Evolutionary conservation across 2,113 vertebrate genomes (phyloP), one percentile per base, ranked within the genome.

Genomic region (Nannobrachium achirus): DNA sequence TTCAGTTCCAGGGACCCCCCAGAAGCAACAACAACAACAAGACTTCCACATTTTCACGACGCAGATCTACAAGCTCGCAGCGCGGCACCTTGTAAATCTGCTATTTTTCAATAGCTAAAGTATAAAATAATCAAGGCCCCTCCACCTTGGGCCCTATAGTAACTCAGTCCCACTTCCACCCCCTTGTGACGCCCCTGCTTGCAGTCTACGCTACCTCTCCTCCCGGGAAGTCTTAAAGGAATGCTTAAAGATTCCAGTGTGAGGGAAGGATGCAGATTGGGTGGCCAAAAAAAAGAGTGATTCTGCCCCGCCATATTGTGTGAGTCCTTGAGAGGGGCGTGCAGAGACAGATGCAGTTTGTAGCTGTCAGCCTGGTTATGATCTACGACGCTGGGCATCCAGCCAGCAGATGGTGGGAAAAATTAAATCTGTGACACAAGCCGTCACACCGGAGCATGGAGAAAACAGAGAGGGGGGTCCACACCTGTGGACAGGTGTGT

Each of bases 381-480:
- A 92, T 91, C 86, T 90, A 91, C 65, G 85, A 84, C 13, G 64
- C 78, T 16, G 76, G 91, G 89, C 88, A 76, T 86, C 66, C 82
- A 82, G 89, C 92, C 91, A 90, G 88, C 92, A 91, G 92, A 92
- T 91, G 89, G 90, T 90, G 76, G 78, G 80, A 88, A 86, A 89
- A 91, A 91, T 93, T 88, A 90, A 92, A 91, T 82, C 74, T 58
- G 88, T 88, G 90, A 89, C 88, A 86, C 71, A 63, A 69, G 66
- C 71, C 46, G 48, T 59, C 83, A 86, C 88, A 85, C 75, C 75
- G 81, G 81, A 83, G 86, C 72, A 66, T 38, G 63, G 66, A 72
- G 25, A 82, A 86, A 76, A 87, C 78, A 65, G 75, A 69, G 48
- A 63, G 76, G 42, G 73, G 75, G 25, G 25, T 33, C 63, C 59